A percentile compares a stretch with the other conserved stretches of the same genome.
Conservation (phyloP, 2,888 invertebrate species). For the Lumbricus terrestris region DNA sequence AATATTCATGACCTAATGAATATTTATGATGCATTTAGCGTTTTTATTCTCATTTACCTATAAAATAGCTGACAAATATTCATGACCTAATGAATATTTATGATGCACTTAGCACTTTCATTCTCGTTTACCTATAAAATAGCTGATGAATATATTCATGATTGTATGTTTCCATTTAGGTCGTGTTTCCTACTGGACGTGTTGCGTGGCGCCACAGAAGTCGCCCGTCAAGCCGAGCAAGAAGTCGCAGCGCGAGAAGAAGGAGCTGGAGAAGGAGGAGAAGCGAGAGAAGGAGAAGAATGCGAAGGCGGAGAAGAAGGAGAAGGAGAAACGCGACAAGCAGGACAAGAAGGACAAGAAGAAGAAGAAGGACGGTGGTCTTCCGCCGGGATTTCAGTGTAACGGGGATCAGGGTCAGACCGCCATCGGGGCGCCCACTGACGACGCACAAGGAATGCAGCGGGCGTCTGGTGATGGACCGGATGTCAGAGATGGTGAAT, state of each 20-base stretch:
- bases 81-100: neutral
- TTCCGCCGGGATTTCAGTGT: conserved; percentile 20
- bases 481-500: neutral
- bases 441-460: neutral
- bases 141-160: too few species aligned
- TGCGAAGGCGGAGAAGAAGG: conserved; percentile 7
- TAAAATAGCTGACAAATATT: too few species aligned
- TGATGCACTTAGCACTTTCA: too few species aligned
- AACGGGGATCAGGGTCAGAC: neutral
- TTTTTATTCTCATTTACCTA: too few species aligned
- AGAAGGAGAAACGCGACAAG: neutral
- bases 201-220: neutral
- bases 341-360: conserved; percentile 14
- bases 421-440: neutral
- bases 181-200: conserved; percentile 20
- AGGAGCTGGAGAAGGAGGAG: neutral
- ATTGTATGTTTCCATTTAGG: neutral
- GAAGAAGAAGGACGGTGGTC: neutral
- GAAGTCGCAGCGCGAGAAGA: neutral
- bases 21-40: neutral
- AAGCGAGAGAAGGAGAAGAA: conserved; percentile 18
- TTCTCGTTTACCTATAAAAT: too few species aligned
- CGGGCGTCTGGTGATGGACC: neutral
- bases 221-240: neutral
- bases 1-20: neutral